Evolutionary conservation across 2,797 vertebrate genomes (phyloP), one percentile per base, ranked within the genome.

Genomic region (Zenarchopterus dispar): DNA sequence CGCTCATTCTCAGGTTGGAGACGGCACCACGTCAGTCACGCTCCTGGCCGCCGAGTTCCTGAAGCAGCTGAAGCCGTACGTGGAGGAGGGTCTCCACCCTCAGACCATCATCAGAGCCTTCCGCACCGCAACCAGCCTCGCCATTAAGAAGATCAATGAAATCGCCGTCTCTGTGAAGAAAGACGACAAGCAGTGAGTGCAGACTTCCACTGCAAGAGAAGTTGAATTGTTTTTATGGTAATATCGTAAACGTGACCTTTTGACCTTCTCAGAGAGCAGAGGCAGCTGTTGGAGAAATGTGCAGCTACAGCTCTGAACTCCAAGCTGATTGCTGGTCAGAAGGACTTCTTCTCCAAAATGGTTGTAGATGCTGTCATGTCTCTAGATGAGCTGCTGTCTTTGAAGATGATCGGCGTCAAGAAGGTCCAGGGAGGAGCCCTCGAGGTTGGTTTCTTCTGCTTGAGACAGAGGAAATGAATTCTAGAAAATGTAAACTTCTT

Each of bases 371-470:
- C 97, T 0, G 98, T 99, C 73, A 93, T 93, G 92, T 94, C 96
- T 90, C 85, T 99, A 24, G 98, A 99, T 0, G 96, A 97, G 11
- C 86, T 98, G 84, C 82, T 99, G 81, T 96, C 96, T 47, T 94
- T 99, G 69, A 99, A 99, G 84, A 99, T 98, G 96, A 99, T 99
- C 0, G 98, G 98, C 28, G 95, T 99, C 71, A 99, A 99, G 94
- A 99, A 99, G 82, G 96, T 99, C 47, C 97, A 99, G 67, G 98
- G 98, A 69, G 98, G 97, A 36, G 97, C 91, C 21, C 87, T 98
- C 1, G 97, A 98, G 93, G 97, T 99, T 46, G 81, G 93, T 70
- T 21, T n/a, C 9, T 48, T 4, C 8, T 39, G 36, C 13, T 39
- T 39, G 1, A 39, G 36, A 39, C 15, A 16, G 2, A 5, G 36